phyloP scores from a whole-genome alignment of 1,140 invertebrate genomes.

The Zaprionus vittiger region DNA sequence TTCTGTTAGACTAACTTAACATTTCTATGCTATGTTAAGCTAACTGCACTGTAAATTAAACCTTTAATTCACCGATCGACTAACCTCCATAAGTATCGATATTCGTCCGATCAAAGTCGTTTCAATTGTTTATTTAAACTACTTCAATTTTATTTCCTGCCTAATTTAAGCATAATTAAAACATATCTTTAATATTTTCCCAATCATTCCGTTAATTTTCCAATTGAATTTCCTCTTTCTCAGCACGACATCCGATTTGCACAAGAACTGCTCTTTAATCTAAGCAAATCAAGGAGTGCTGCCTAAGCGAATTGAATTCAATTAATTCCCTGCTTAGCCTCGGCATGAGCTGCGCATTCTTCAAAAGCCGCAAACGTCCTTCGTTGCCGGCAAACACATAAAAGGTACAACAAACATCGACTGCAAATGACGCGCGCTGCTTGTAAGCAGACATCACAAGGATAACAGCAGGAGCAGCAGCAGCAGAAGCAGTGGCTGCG shows the following conservation, averaged over 20 bases:
- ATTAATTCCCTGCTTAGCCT: conserved; percentile 31
- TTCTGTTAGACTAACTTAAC: not conserved
- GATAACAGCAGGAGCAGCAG: conserved; percentile 49
- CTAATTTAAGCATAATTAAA: no score
- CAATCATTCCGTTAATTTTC: not conserved
- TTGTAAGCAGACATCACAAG: conserved; percentile 48
- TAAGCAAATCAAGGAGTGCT: not conserved
- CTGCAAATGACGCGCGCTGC: conserved; percentile 60
- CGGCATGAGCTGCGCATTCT: conserved; percentile 20
- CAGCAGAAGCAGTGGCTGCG: conserved; percentile 4
- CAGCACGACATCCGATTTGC: not conserved
- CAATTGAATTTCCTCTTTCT: not conserved
- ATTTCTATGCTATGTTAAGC: not conserved
- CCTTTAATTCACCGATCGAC: no score
- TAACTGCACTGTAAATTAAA: no score
- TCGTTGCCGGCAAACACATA: conserved; percentile 21
- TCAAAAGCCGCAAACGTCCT: conserved; percentile 23
- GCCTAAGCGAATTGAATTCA: conserved; percentile 31
- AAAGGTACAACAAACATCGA: conserved; percentile 32
- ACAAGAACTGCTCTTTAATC: not conserved
- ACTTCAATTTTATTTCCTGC: no score
- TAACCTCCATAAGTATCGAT: not conserved
- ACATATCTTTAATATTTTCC: not conserved
- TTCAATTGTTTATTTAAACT: not conserved
- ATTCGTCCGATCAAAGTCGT: not conserved